phyloP scores from a whole-genome alignment of 2,797 vertebrate genomes.

The Graptemys geographica region DNA sequence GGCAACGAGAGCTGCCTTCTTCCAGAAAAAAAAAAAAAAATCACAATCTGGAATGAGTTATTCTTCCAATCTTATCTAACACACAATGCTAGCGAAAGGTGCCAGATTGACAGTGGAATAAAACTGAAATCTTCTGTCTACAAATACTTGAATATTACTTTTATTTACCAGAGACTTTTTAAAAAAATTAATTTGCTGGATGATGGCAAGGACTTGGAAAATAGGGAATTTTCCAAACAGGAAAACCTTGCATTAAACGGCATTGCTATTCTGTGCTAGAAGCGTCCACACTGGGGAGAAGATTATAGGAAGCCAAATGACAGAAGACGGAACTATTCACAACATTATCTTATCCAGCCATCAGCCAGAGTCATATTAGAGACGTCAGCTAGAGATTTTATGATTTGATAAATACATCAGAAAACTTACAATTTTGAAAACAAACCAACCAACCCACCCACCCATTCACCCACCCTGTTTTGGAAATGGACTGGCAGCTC shows the following conservation, averaged over 20 bases:
- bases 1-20: neutral
- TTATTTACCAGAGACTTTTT: neutral
- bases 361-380: neutral
- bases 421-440: constrained; percentile 44
- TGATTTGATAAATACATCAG: constrained; percentile 34
- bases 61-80: neutral
- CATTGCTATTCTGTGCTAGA: neutral
- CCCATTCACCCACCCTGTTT: constrained; percentile 1
- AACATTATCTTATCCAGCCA: constrained; percentile 27
- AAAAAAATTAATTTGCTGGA: neutral
- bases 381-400: constrained; percentile 31
- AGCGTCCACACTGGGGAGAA: neutral
- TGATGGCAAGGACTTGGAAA: neutral
- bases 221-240: neutral
- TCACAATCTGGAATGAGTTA: neutral
- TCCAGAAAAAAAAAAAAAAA: neutral
- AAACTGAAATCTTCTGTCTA: neutral
- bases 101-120: constrained; percentile 18
- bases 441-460: constrained; percentile 14
- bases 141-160: neutral
- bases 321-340: neutral
- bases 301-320: neutral
- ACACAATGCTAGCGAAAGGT: neutral
- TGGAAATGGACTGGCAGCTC: constrained; percentile 32
- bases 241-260: neutral